Evolutionary conservation across 2,888 invertebrate genomes (phyloP).

Genomic region (Rapana venosa): DNA sequence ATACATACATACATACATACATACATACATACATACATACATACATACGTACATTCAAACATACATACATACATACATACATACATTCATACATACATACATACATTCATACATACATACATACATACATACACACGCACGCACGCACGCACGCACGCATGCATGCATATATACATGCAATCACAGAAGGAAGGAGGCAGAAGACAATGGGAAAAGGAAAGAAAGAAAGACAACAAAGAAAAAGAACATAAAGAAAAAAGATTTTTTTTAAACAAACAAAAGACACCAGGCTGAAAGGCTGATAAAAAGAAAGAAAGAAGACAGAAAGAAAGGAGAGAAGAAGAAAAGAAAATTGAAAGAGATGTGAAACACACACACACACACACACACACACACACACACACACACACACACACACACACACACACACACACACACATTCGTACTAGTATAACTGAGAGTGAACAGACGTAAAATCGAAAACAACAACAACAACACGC

Average conservation of each 20-base stretch:
- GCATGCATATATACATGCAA: background rate
- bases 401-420: conserved; percentile 18
- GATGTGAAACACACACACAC: conserved; percentile 15
- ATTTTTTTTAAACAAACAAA: no score
- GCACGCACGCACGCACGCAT: conserved; percentile 7
- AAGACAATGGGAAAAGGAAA: no score
- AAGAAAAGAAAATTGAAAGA: no score
- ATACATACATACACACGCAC: background rate
- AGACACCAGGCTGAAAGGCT: no score
- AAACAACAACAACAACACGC: no score
- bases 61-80: background rate
- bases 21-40: background rate
- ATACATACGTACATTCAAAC: background rate
- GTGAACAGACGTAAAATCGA: no score
- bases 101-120: background rate
- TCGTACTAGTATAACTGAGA: background rate
- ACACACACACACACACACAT: background rate
- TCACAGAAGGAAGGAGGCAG: no score
- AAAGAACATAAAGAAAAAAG: no score
- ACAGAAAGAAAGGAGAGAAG: no score
- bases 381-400: conserved; percentile 30
- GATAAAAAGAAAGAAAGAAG: no score
- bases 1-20: background rate
- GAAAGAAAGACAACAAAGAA: no score
- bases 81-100: background rate